phyloP scores from a whole-genome alignment of 2,113 vertebrate species.

The Grammomys dolichurus region DNA sequence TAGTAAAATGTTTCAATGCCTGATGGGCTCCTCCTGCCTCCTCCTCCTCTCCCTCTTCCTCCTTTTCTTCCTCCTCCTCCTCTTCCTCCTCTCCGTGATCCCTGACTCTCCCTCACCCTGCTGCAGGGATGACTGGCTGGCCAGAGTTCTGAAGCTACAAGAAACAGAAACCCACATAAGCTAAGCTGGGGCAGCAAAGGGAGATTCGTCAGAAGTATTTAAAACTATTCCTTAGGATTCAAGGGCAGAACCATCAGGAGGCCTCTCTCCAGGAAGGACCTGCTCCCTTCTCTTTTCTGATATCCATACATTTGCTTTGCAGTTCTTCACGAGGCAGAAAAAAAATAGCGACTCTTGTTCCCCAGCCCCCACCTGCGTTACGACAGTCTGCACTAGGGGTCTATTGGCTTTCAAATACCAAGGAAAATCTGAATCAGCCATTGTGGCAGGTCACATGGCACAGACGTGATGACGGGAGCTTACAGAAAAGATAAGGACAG shows the following conservation, averaged over 20 bases:
- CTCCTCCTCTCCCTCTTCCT: too few species aligned
- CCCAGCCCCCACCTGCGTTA: background rate
- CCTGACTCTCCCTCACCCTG: slow-evolving; percentile 32
- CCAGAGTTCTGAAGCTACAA: background rate
- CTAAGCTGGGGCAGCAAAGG: slow-evolving; percentile 34
- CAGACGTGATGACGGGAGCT: background rate
- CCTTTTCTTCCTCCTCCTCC: too few species aligned
- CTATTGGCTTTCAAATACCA: background rate
- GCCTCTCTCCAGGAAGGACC: background rate
- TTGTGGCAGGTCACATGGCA: background rate
- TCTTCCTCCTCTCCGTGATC: background rate
- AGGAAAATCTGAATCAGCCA: background rate
- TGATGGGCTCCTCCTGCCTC: background rate
- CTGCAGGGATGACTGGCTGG: background rate
- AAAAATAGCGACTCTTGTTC: background rate
- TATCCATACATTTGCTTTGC: background rate
- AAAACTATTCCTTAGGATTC: background rate
- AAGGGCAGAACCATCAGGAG: background rate
- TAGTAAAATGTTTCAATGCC: background rate
- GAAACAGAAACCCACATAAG: slow-evolving; percentile 46
- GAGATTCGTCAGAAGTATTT: background rate
- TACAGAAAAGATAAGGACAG: background rate
- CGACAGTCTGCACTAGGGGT: background rate
- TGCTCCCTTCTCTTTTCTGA: background rate
- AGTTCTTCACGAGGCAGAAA: background rate